These are phyloP conservation scores for Zootermopsis nevadensis DNA, from an alignment of 2,888 invertebrate species.

Conservation along the genomic window DNA sequence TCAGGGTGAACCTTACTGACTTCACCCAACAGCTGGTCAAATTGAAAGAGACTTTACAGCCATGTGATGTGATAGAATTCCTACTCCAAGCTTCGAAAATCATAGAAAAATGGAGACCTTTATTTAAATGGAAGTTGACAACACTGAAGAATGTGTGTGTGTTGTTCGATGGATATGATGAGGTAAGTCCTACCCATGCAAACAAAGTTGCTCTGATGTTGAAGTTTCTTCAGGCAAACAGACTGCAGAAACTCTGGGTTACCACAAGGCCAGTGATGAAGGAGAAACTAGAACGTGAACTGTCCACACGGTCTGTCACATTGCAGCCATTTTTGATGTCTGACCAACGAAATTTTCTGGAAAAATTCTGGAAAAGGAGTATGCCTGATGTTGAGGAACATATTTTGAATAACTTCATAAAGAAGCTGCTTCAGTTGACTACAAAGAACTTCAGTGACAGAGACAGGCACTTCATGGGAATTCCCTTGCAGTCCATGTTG, in stretches of 20 bases:
- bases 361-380: background rate
- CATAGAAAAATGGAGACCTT: background rate
- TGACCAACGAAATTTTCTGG: conserved; percentile 23
- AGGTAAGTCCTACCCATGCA: conserved; percentile 38
- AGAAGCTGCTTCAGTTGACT: background rate
- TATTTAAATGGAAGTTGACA: background rate
- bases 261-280: conserved; percentile 34
- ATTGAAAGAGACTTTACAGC: background rate
- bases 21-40: background rate
- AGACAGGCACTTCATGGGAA: conserved; percentile 36
- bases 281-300: conserved; percentile 26
- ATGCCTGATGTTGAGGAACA: background rate
- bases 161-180: conserved; percentile 44
- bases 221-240: conserved; percentile 18
- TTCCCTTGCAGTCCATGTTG: conserved; percentile 43
- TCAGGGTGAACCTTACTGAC: conserved; percentile 4
- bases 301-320: conserved; percentile 19
- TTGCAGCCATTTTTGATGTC: conserved; percentile 29
- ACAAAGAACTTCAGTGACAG: background rate
- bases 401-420: background rate
- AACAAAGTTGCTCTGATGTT: conserved; percentile 20
- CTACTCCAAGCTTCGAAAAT: background rate
- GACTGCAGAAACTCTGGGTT: conserved; percentile 29
- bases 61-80: background rate
- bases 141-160: conserved; percentile 13